Base-by-base conservation (phyloP, 2,888 invertebrate species). In the Sminthurides aquaticus region DNA sequence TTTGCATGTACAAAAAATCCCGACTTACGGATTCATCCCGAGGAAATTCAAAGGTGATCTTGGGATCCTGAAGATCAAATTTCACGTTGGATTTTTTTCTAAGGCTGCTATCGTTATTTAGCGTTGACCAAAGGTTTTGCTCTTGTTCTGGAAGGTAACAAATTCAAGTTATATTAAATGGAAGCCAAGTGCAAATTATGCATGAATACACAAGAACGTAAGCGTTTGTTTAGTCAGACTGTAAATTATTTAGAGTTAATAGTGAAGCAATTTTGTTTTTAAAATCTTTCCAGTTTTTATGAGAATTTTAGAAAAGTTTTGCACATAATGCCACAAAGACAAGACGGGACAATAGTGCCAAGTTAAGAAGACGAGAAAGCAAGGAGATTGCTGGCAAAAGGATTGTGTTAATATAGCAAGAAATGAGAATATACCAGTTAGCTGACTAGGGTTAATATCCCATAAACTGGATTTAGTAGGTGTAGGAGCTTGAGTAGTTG, bases 41-140 rank as follows among this genome's bases (percentile, higher is more conserved):
- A 28, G 28, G 26, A 63, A 57, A 67, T 57, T 74, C 71, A 69
- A 74, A 74, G n/a, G 67, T 65, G 34, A 74, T 57, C 48, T 70
- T 68, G 0, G 70, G 68, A 28, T 72, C 72, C 57, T 73, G 71
- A 34, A 74, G 57, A 57, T 71, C 66, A 54, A 74, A 74, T 62
- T 72, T 72, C 8, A 72, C 72, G 57, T 58, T 61, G 3, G 67
- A 29, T 34, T 60, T 64, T 18, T 48, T 55, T 25, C 56, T 8
- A 25, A 22, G 18, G 26, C 59, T 57, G 2, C 22, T 22, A 5
- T 48, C 57, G 56, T 24, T 55, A n/a, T 60, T 55, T 3, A 66
- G 49, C 2, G 62, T 20, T 18, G 29, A 48, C 68, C 68, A 68
- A 20, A 64, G 43, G 15, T 52, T 60, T n/a, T 59, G 29, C 48